These are phyloP conservation scores for Anarrhichthys ocellatus DNA, from an alignment of 2,113 vertebrate species.

Conservation along the genomic window DNA sequence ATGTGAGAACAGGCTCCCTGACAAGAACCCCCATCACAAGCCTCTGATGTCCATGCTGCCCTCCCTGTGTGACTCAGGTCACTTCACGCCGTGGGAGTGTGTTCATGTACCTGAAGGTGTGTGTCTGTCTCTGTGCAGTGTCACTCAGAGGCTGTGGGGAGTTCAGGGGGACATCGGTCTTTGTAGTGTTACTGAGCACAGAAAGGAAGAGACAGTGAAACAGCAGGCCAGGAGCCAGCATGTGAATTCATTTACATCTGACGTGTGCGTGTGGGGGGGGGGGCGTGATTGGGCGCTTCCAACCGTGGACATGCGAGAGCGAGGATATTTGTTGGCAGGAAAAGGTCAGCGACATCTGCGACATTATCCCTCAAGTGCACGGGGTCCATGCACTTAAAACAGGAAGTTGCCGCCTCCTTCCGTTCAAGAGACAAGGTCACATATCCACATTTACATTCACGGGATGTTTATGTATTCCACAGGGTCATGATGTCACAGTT, in stretches of 20 bases:
- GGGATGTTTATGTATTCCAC: conserved; percentile 24
- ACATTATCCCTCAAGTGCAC: conserved; percentile 36
- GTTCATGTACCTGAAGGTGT: conserved; percentile 42
- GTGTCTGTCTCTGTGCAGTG: conserved; percentile 27
- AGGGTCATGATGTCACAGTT: conserved; percentile 30
- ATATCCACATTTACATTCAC: conserved; percentile 36
- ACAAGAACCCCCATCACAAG: conserved; percentile 56
- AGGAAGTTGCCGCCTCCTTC: conserved; percentile 14
- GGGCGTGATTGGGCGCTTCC: conserved; percentile 1
- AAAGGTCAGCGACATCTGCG: conserved; percentile 41
- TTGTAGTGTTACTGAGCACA: neutral
- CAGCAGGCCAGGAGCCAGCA: neutral
- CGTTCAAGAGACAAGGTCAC: conserved; percentile 32
- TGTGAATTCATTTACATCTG: neutral
- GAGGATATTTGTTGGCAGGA: conserved; percentile 9
- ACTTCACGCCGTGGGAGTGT: conserved; percentile 55
- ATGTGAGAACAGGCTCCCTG: conserved; percentile 67
- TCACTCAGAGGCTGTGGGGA: conserved; percentile 29
- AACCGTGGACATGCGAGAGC: neutral
- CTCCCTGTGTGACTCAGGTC: conserved; percentile 53
- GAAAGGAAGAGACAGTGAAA: neutral
- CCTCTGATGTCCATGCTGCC: conserved; percentile 47
- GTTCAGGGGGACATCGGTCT: conserved; percentile 13
- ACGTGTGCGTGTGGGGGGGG: neutral
- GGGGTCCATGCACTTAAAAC: conserved; percentile 14